Percentiles rank a stretch among this genome's conserved stretches.
Evolutionary conservation across 2,888 invertebrate species (phyloP).

Genomic region (Uloborus plumipes): DNA sequence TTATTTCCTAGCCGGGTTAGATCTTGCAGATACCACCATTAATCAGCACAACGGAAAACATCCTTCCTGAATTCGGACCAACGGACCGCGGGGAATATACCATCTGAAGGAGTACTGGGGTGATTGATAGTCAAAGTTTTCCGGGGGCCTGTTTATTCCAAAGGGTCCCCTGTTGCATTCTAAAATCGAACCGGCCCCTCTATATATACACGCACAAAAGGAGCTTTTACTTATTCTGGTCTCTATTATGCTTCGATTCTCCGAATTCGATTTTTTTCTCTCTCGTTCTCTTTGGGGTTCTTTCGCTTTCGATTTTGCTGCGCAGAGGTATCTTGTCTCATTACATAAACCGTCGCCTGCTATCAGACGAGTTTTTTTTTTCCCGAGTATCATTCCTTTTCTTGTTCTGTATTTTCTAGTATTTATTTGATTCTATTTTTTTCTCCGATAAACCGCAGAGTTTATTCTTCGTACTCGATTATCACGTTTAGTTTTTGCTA

Average conservation of each 20-base stretch:
- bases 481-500: slow-evolving; percentile 3
- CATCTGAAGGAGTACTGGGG: slow-evolving; percentile 38
- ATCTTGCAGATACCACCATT: slow-evolving; percentile 54
- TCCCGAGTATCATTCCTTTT: slow-evolving; percentile 4
- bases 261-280: slow-evolving; percentile 29
- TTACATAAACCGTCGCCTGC: slow-evolving; percentile 59
- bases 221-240: slow-evolving; percentile 49
- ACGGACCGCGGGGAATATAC: slow-evolving; percentile 33
- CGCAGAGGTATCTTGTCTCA: slow-evolving; percentile 57
- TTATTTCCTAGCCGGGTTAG: slow-evolving; percentile 41
- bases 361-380: slow-evolving; percentile 43
- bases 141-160: slow-evolving; percentile 61
- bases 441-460: slow-evolving; percentile 21
- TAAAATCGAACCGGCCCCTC: slow-evolving; percentile 42
- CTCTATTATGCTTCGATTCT: slow-evolving; percentile 60
- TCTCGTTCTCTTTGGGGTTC: slow-evolving; percentile 17
- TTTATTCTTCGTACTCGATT: slow-evolving; percentile 11
- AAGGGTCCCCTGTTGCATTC: slow-evolving; percentile 64
- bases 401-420: background rate
- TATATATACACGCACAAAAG: slow-evolving; percentile 21
- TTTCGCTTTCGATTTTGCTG: slow-evolving; percentile 51
- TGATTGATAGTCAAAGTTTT: slow-evolving; percentile 64
- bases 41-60: slow-evolving; percentile 59
- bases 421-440: slow-evolving; percentile 9
- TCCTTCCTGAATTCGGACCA: slow-evolving; percentile 61